Conservation (phyloP, 2,797 vertebrate genomes). For the Hirundo rustica region DNA sequence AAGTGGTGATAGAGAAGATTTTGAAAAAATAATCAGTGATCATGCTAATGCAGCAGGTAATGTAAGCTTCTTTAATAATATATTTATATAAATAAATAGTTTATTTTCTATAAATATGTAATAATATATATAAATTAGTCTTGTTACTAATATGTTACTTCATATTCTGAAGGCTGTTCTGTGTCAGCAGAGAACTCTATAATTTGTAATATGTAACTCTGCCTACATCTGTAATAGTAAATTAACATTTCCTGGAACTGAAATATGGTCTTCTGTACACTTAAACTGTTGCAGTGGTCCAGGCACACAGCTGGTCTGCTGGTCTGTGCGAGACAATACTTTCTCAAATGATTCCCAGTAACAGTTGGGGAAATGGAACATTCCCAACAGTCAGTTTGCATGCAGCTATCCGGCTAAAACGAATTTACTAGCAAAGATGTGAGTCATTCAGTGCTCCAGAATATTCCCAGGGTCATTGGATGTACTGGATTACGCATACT, state of each 20-base stretch:
- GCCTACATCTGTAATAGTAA: background rate
- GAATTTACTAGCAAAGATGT: background rate
- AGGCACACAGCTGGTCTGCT: background rate
- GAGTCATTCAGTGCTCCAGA: background rate
- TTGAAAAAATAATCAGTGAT: conserved; percentile 85
- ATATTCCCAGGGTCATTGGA: background rate
- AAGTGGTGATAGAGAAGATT: conserved; percentile 79
- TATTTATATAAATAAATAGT: background rate
- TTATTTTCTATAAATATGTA: background rate
- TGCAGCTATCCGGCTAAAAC: background rate
- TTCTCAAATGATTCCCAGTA: background rate
- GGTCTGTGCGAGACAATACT: background rate
- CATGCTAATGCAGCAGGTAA: conserved; percentile 88
- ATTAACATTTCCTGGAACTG: background rate
- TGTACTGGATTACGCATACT: background rate
- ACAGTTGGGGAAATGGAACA: background rate
- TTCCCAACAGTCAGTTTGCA: background rate
- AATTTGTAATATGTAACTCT: background rate
- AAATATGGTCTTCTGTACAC: background rate
- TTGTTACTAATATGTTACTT: background rate
- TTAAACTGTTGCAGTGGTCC: background rate
- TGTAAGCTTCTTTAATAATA: background rate
- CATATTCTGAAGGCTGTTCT: background rate
- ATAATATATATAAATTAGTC: background rate
- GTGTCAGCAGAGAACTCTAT: background rate